phyloP scores from a whole-genome alignment of 2,797 vertebrate genomes.

The Amphiprion clarkii region DNA sequence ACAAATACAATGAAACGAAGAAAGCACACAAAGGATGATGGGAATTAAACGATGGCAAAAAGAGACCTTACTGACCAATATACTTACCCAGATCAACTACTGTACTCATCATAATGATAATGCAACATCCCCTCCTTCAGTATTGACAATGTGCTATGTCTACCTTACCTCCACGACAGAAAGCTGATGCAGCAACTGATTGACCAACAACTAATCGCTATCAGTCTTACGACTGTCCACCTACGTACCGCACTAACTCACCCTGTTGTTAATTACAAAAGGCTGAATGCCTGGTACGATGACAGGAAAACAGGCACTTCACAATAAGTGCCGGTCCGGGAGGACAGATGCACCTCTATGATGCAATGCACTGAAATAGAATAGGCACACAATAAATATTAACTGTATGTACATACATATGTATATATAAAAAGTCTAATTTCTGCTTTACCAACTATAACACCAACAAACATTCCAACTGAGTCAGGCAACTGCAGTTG shows the following conservation, averaged over 20 bases:
- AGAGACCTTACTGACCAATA: slow-evolving; percentile 21
- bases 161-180: slow-evolving; percentile 9
- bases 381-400: slow-evolving; percentile 3
- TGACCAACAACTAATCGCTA: slow-evolving; percentile 50
- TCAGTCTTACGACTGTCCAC: slow-evolving; percentile 16
- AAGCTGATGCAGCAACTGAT: slow-evolving; percentile 51
- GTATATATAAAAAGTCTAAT: too few species aligned
- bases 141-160: slow-evolving; percentile 25
- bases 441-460: too few species aligned
- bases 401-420: background rate
- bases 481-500: too few species aligned
- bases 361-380: slow-evolving; percentile 45
- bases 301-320: slow-evolving; percentile 6
- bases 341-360: slow-evolving; percentile 16
- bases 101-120: slow-evolving; percentile 56
- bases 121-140: slow-evolving; percentile 39
- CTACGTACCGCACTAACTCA: slow-evolving; percentile 18
- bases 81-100: slow-evolving; percentile 34
- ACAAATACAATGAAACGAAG: slow-evolving; percentile 21
- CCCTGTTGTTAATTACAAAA: slow-evolving; percentile 11
- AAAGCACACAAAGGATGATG: slow-evolving; percentile 15
- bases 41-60: slow-evolving; percentile 13
- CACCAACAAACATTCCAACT: too few species aligned
- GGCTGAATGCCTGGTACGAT: slow-evolving; percentile 18
- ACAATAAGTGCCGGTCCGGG: slow-evolving; percentile 7